phyloP scores from a whole-genome alignment of 2,113 vertebrate genomes.

The Xiphophorus maculatus region DNA sequence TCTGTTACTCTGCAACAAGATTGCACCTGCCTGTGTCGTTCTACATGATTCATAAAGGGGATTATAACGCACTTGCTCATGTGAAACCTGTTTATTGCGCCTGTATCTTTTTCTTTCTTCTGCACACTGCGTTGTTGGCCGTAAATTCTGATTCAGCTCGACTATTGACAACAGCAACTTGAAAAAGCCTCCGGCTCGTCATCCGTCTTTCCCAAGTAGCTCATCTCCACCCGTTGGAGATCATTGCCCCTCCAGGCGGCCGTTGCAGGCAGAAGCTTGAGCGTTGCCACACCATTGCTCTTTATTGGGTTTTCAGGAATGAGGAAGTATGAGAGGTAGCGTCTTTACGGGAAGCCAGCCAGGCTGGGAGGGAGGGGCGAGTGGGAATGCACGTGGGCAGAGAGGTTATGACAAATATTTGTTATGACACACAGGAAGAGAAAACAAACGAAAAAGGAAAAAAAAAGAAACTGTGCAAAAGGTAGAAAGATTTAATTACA shows the following conservation, averaged over 20 bases:
- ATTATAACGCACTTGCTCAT: background rate
- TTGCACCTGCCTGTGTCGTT: conserved; percentile 5
- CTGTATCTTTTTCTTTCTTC: background rate
- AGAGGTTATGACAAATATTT: conserved; percentile 72
- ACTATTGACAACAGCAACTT: background rate
- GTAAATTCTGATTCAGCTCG: conserved; percentile 5
- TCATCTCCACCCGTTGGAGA: conserved; percentile 7
- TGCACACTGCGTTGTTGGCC: background rate
- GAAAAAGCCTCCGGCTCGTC: background rate
- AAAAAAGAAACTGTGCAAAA: conserved; percentile 49
- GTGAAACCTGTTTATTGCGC: conserved; percentile 20
- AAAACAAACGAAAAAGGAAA: background rate
- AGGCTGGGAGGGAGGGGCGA: conserved; percentile 50
- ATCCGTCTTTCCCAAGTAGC: background rate
- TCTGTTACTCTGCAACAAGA: background rate
- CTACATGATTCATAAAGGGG: background rate
- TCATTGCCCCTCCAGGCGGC: conserved; percentile 5
- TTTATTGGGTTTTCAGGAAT: conserved; percentile 74
- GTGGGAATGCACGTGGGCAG: conserved; percentile 62
- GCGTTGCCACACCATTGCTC: conserved; percentile 68
- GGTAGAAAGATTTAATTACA: conserved; percentile 58
- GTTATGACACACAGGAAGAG: conserved; percentile 56
- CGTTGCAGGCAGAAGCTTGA: conserved; percentile 53
- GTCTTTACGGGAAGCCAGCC: conserved; percentile 73
- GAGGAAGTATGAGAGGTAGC: conserved; percentile 73